Percentiles rank a stretch among this genome's conserved stretches.
These are phyloP conservation scores for Tetrax tetrax DNA, from an alignment of 2,113 vertebrate species.

Conservation along the genomic window DNA sequence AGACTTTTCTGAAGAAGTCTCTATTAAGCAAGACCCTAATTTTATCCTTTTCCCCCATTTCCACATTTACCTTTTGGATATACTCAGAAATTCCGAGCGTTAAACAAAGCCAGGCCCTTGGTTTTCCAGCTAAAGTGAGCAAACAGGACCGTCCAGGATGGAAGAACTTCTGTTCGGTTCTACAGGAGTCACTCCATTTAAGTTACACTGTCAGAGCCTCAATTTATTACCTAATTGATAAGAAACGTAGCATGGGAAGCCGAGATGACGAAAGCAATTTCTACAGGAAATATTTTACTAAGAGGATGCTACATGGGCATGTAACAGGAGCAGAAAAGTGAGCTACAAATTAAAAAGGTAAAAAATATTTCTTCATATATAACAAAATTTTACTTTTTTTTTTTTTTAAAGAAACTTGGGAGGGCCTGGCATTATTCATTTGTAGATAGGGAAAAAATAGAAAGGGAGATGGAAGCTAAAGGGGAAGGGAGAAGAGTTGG, in stretches of 20 bases:
- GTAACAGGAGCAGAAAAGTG: not conserved
- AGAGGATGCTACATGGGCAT: not conserved
- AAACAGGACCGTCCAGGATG: not conserved
- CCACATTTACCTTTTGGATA: fast-evolving
- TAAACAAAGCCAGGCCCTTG: not conserved
- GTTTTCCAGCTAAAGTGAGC: not conserved
- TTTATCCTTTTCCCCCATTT: not conserved
- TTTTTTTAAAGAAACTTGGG: not conserved
- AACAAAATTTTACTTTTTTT: not conserved
- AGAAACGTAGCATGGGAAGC: not conserved
- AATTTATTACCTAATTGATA: constrained; percentile 30
- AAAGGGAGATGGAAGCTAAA: not conserved
- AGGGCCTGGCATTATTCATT: not conserved
- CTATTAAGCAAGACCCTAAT: not conserved
- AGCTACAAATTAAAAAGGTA: constrained; percentile 12
- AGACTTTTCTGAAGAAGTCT: not conserved
- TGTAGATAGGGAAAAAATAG: not conserved
- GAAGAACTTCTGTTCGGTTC: not conserved
- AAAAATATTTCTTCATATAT: not conserved
- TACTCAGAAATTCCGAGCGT: not conserved
- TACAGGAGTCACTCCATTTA: not conserved
- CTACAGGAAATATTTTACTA: not conserved
- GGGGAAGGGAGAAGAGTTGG: not conserved
- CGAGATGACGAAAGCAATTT: not conserved
- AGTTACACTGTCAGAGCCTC: not conserved